phyloP scores from a whole-genome alignment of 1,140 invertebrate species.

The Pogonognathellus flavescens region DNA sequence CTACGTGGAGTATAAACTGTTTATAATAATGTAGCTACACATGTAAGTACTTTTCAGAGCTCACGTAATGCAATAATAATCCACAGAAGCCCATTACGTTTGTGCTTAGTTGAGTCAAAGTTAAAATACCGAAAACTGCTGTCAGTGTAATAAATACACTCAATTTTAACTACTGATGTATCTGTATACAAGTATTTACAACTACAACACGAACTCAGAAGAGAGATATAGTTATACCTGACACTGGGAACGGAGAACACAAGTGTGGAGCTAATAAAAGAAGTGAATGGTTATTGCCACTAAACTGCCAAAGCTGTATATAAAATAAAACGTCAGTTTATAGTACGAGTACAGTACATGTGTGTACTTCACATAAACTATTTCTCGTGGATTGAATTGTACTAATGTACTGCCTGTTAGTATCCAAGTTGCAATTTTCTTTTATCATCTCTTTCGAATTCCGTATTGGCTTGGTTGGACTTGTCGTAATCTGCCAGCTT shows the following conservation, averaged over 20 bases:
- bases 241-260: not conserved
- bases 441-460: constrained; percentile 11
- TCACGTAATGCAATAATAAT: constrained; percentile 29
- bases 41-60: not conserved
- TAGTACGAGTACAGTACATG: constrained; percentile 13
- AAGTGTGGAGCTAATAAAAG: constrained; percentile 21
- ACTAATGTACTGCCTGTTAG: not conserved
- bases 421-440: constrained; percentile 20
- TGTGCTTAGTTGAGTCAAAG: not conserved
- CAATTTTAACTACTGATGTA: not conserved
- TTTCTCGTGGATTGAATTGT: constrained; percentile 10
- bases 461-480: not conserved
- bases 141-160: constrained; percentile 29
- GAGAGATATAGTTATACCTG: not conserved
- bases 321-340: constrained; percentile 24
- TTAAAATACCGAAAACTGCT: constrained; percentile 40
- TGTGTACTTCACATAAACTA: constrained; percentile 10
- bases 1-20: not conserved
- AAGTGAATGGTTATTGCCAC: constrained; percentile 31
- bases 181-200: too few relatives aligned
- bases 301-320: constrained; percentile 26
- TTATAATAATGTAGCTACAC: not conserved
- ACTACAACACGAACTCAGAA: too few relatives aligned
- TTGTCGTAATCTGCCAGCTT: constrained; percentile 2
- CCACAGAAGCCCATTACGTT: not conserved